Percentiles rank a stretch among this genome's conserved stretches.
phyloP scores from a whole-genome alignment of 2,888 invertebrate species.

The Corythucha ciliata region DNA sequence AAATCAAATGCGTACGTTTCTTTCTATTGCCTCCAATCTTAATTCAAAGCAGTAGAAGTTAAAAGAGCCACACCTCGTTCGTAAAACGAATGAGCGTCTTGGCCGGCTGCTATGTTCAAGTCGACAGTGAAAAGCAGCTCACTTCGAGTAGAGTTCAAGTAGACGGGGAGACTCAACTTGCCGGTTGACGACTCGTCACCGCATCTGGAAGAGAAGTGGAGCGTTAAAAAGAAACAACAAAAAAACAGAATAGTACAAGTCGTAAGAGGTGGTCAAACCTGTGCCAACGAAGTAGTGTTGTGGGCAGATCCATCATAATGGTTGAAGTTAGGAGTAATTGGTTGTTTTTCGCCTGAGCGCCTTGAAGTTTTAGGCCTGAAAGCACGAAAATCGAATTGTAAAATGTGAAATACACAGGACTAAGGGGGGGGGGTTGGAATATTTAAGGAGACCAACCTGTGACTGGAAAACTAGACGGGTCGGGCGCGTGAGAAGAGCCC shows the following conservation, averaged over 20 bases:
- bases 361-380: slow-evolving; percentile 86
- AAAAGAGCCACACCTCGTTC: slow-evolving; percentile 95
- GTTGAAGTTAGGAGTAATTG: slow-evolving; percentile 83
- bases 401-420: not conserved
- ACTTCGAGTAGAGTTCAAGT: slow-evolving; percentile 90
- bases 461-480: slow-evolving; percentile 44
- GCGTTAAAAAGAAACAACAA: not conserved
- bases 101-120: slow-evolving; percentile 79
- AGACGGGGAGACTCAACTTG: slow-evolving; percentile 86
- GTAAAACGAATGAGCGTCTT: slow-evolving; percentile 93
- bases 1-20: too few relatives aligned
- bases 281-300: slow-evolving; percentile 83
- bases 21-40: too few relatives aligned
- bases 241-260: too few relatives aligned
- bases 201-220: not conserved
- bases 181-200: too few relatives aligned
- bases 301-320: slow-evolving; percentile 87
- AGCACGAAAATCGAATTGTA: not conserved
- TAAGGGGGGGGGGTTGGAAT: not conserved
- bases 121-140: slow-evolving; percentile 93
- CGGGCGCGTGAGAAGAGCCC: slow-evolving; percentile 39
- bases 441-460: slow-evolving; percentile 40
- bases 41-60: slow-evolving; percentile 83
- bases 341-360: slow-evolving; percentile 87
- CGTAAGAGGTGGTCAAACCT: slow-evolving; percentile 47